Evolutionary conservation across 92 coral and sea anemone genomes (phyloP), one percentile per base, ranked within the genome.

Genomic region (Plumapathes pennacea): DNA sequence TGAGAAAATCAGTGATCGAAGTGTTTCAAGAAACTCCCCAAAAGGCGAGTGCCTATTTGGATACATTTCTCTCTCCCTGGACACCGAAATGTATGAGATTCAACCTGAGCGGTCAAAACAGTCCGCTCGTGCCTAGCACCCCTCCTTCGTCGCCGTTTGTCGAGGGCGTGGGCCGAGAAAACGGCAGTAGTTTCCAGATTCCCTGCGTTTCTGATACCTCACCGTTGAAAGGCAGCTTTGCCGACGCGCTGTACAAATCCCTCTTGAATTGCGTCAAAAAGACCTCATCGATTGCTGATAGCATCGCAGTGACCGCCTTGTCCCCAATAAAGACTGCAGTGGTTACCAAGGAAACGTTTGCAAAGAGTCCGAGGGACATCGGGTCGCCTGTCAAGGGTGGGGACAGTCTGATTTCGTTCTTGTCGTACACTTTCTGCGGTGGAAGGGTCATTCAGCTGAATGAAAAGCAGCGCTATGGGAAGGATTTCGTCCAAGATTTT

Each of bases 261-360:
- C 76, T 86, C 22, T 39, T 76, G 55, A 71, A 80, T 11, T 86
- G 89, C 39, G 77, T 86, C 24, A 67, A 77, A 61, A 52, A 72
- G 36, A 70, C 95, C 46, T 82, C 95, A 62, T 82, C 95, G 7
- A 62, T 86, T 11, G 85, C 89, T 50, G 72, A 58, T 42, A 72
- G 74, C 76, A 86, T 86, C 39, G 89, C 95, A 56, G 65, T 83
- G 21, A 46, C 69, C 13, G 89, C 95, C 23, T 52, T 57, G 24
- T 69, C 72, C 10, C 85, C 95, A 13, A 52, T 50, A 21, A 59
- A 59, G 15, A 57, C 64, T 50, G 74, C 76, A 12, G 52, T 85
- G 43, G 80, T 46, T 32, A 68, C 89, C 38, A 82, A 59, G 80
- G 86, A 72, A 57, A 15, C 63, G 23, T 67, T 87, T 32, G 75